These are phyloP conservation scores for Paracanthobrama guichenoti DNA, from an alignment of 2,113 vertebrate genomes.

Conservation along the genomic window DNA sequence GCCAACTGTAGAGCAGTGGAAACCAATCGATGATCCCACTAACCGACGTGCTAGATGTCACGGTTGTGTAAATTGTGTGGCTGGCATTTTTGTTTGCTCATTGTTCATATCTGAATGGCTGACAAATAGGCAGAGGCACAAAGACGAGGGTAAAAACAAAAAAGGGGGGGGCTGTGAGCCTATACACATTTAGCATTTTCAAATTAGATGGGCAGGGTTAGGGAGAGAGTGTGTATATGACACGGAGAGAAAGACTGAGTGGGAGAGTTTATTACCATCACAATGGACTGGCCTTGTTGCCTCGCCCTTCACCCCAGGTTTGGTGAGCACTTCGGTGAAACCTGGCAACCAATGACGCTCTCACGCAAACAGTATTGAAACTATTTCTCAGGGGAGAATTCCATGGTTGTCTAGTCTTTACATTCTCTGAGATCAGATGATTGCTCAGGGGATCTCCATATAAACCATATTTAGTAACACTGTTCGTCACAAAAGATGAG, in stretches of 20 bases:
- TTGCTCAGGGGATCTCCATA: neutral
- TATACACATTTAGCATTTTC: slow-evolving; percentile 28
- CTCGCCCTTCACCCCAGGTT: slow-evolving; percentile 43
- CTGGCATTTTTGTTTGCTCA: slow-evolving; percentile 30
- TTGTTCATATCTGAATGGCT: slow-evolving; percentile 49
- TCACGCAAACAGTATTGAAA: slow-evolving; percentile 6
- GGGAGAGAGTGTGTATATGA: neutral
- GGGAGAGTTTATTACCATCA: slow-evolving; percentile 65
- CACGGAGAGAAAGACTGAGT: slow-evolving; percentile 6
- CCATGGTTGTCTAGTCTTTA: too few species aligned
- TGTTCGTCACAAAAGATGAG: neutral
- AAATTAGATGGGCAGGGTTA: slow-evolving; percentile 28
- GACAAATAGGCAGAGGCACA: slow-evolving; percentile 31
- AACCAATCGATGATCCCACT: neutral
- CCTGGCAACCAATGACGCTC: slow-evolving; percentile 65
- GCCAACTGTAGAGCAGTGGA: neutral
- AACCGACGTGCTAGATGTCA: neutral
- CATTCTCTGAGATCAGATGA: neutral
- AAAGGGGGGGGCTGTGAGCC: neutral
- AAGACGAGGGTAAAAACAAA: slow-evolving; percentile 30
- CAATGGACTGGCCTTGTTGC: slow-evolving; percentile 58
- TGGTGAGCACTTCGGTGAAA: slow-evolving; percentile 52
- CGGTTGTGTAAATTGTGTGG: slow-evolving; percentile 16
- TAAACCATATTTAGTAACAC: neutral
- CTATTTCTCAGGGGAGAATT: slow-evolving; percentile 9